Evolutionary conservation across 2,888 invertebrate genomes (phyloP).

Genomic region (Agriotes lineatus): DNA sequence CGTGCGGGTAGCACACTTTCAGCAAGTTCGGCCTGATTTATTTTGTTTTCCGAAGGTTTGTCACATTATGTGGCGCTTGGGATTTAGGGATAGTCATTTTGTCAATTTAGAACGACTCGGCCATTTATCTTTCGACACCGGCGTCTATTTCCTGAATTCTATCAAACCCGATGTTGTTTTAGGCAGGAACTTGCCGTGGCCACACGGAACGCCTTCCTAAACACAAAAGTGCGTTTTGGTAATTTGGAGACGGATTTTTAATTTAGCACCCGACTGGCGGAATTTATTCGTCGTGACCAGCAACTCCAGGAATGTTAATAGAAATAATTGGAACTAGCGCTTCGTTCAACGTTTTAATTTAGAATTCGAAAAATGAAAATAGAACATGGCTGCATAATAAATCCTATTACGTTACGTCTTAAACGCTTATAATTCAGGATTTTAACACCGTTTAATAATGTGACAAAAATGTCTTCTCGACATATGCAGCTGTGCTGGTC

Average conservation of each 20-base stretch:
- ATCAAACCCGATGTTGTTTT: slow-evolving; percentile 25
- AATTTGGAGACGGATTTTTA: slow-evolving; percentile 14
- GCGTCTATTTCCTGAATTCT: slow-evolving; percentile 44
- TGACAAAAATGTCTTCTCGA: slow-evolving; percentile 44
- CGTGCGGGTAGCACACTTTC: slow-evolving; percentile 16
- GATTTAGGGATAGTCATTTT: slow-evolving; percentile 45
- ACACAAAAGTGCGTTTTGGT: background rate
- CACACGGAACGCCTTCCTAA: background rate
- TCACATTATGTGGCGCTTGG: slow-evolving; percentile 45
- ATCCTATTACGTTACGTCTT: slow-evolving; percentile 40
- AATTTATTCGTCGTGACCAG: slow-evolving; percentile 18
- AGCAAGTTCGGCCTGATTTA: slow-evolving; percentile 36
- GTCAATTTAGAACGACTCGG: slow-evolving; percentile 44
- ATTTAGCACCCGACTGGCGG: slow-evolving; percentile 17
- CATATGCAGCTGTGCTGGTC: slow-evolving; percentile 41
- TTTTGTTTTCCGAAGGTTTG: slow-evolving; percentile 37
- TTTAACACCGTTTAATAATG: slow-evolving; percentile 46
- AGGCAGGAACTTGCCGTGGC: slow-evolving; percentile 1
- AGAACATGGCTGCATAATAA: slow-evolving; percentile 30
- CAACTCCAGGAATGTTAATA: slow-evolving; percentile 36
- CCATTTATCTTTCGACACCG: slow-evolving; percentile 47
- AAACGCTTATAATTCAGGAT: slow-evolving; percentile 43
- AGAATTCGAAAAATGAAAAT: slow-evolving; percentile 35
- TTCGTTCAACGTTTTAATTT: slow-evolving; percentile 36
- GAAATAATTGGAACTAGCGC: slow-evolving; percentile 37